phyloP scores from a whole-genome alignment of 2,797 vertebrate species.

The Hypotaenidia philippensis region DNA sequence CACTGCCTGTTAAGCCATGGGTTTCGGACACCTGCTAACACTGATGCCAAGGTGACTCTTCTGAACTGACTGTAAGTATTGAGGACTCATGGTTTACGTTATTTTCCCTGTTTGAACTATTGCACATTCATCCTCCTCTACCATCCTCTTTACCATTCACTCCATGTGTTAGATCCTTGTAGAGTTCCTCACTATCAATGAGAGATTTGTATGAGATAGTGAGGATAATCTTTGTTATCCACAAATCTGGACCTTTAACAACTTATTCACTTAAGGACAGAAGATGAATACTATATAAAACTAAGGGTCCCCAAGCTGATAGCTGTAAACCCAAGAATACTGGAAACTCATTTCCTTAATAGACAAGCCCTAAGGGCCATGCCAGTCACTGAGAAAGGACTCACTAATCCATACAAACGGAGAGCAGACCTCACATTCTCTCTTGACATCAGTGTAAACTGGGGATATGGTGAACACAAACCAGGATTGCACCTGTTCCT shows the following conservation, averaged over 20 bases:
- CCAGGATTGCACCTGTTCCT: not conserved
- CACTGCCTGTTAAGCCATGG: not conserved
- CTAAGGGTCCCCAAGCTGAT: not conserved
- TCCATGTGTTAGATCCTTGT: not conserved
- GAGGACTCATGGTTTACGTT: not conserved
- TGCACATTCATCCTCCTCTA: not conserved
- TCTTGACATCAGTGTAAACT: not conserved
- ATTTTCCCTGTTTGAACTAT: not conserved
- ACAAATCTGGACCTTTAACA: not conserved
- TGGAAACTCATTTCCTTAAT: not conserved
- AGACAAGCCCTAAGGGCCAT: not conserved
- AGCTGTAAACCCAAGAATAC: not conserved
- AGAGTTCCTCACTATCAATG: not conserved
- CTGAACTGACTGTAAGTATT: not conserved
- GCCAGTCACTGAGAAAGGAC: not conserved
- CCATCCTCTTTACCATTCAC: not conserved
- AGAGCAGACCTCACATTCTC: not conserved
- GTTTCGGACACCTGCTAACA: not conserved
- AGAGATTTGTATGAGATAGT: not conserved
- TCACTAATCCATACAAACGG: not conserved
- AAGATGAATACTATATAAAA: not conserved
- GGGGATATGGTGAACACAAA: not conserved
- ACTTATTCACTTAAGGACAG: not conserved
- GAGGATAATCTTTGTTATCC: not conserved
- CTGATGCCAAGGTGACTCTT: not conserved